Evolutionary conservation across 2,113 vertebrate genomes (phyloP), one percentile per base, ranked within the genome.

Genomic region (Pongo abelii): DNA sequence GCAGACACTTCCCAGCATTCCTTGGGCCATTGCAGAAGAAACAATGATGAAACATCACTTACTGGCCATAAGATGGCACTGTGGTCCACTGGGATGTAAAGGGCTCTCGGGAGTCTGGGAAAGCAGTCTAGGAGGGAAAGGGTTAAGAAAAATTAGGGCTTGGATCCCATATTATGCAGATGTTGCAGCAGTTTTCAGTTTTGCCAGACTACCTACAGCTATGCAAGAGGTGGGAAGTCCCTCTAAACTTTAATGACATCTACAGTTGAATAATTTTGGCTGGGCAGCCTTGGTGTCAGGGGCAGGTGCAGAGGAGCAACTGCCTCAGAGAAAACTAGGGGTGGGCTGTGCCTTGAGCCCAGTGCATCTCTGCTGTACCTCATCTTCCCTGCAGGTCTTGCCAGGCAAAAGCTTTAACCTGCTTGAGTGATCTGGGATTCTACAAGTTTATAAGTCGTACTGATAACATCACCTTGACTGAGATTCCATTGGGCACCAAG

Each of bases 1-100:
- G 55, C 27, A 75, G 59, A 57, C 13, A 5, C 59, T 91, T 79
- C 20, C 40, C 35, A 52, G 27, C 22, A 17, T 64, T 48, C 32
- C 50, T 64, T 11, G 3, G 2, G 8, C 8, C 18, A 16, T 0
- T 4, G 64, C 9, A 48, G 30, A 67, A 67, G 59, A 30, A 86
- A 57, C 5, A 52, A 12, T 3, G 23, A 23, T 59, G 75, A 86
- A 2, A 70, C 0, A 30, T 52, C 38, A 40, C 6, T 6, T 17
- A 7, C 1, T 18, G 35, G 25, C 94, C 97, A 87, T 50, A 55
- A 97, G 97, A 79, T 96, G 94, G 52, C 94, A 86, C 59, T 87
- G 46, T 48, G 52, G 5, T 25, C 55, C 48, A 50, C n/a, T 30
- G 77, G 20, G 9, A 2, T 55, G 23, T 77, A 8, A 32, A 22